Evolutionary conservation across 2,888 invertebrate genomes (phyloP), one percentile per base, ranked within the genome.

Genomic region (Sisyra terminalis): DNA sequence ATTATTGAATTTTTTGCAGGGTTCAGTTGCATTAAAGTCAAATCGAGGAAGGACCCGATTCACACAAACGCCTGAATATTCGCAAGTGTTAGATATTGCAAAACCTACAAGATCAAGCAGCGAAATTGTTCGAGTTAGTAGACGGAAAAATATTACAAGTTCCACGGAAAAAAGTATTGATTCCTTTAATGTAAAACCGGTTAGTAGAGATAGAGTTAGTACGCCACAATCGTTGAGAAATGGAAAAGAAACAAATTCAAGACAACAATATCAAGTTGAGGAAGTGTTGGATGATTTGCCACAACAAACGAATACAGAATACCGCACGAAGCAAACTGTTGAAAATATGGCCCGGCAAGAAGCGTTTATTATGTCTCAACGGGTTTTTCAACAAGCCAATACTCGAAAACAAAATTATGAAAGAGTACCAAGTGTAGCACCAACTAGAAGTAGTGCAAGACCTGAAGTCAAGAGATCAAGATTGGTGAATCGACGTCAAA

Each of bases 241-340:
- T 15, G 37, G 43, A 11, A 15, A 38, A 14, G 31, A 43, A 9
- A 18, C 43, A 37, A 44, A 31, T 39, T 45, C 30, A 45, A 46
- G 46, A 44, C 37, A 36, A 45, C 31, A 46, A 6, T 62, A 61
- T 44, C 59, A 60, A 49, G 61, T 62, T n/a, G 49, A 58, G 48
- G 62, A 62, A 53, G 41, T 52, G 4, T 45, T 61, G 6, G 59
- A 63, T 41, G 62, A 63, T 36, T 52, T 56, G 39, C 58, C 60
- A 13, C 51, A 53, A 44, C 54, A 56, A 44, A 48, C 53, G 3
- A 54, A 56, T 42, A 48, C 53, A 3, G 48, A 37, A 11, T 43
- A 43, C 30, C 29, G 38, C n/a, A 29, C 38, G n/a, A 15, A 15
- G n/a, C 13, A 29, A 14, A 30, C 11, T 14, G 31, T 17, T 30